Base-by-base conservation (phyloP, 2,797 vertebrate species). In the Xiphophorus birchmanni region DNA sequence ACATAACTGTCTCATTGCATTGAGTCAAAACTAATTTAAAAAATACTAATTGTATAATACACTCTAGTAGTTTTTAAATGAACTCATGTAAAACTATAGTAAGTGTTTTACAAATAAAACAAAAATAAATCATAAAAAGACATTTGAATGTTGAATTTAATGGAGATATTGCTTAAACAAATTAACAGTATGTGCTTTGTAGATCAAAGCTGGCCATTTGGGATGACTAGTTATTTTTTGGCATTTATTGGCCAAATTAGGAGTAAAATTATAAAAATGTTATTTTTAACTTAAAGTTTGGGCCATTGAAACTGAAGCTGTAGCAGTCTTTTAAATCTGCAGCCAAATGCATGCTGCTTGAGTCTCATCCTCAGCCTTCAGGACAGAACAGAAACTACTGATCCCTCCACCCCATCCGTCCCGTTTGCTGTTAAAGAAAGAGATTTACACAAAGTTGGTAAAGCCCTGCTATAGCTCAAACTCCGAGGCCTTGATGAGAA, bases 401-500 rank as follows among this genome's bases (percentile, higher is more conserved):
- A 86, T 60, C 80, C 78, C 77, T 71, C 83, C 80, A 79, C 76
- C 78, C 56, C 78, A 85, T 26, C 8, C 23, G 71, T 81, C 73
- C 77, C 58, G 87, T 89, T 85, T 82, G 78, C 79, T 1, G 26
- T 52, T 78, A 48, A 29, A 78, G 80, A 82, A 81, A 71, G 80
- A 93, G 92, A 95, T 93, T 94, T 94, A 93, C 84, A 78, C 74
- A 42, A 47, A 40, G 88, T 89, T 89, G 80, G 90, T 88, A 76
- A 82, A 92, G 90, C 86, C 85, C 76, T 56, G 88, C 86, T 78
- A 69, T 90, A 86, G 88, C 85, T 92, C 90, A 89, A 85, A 86
- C 80, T 83, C 75, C 47, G 84, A 91, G 92, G 91, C 91, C 89
- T 94, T 92, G 92, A 91, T 78, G 76, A 85, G 82, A 86, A 81